phyloP scores from a whole-genome alignment of 2,113 vertebrate species.

The Nycticorax nycticorax region DNA sequence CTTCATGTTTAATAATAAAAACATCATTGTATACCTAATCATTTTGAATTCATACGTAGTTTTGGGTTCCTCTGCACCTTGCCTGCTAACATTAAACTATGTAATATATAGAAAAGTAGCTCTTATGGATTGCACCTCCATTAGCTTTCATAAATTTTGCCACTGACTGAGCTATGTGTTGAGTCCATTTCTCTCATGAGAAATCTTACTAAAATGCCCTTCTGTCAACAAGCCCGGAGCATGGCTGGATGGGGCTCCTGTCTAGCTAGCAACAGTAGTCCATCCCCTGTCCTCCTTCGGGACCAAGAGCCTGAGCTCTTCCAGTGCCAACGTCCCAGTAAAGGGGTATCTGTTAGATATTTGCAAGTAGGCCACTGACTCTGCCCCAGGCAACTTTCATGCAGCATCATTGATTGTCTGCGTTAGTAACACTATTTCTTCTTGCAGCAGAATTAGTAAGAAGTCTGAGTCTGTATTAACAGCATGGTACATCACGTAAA shows the following conservation, averaged over 20 bases:
- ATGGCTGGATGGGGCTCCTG: background rate
- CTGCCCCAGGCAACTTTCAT: background rate
- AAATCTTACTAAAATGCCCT: background rate
- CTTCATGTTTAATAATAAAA: background rate
- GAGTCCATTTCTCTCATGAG: background rate
- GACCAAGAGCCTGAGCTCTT: background rate
- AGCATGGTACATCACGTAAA: background rate
- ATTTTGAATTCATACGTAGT: background rate
- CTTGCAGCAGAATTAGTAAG: background rate
- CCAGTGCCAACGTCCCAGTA: too few species aligned
- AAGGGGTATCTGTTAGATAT: background rate
- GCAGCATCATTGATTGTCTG: fast-evolving
- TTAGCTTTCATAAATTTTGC: background rate
- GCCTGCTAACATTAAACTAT: background rate
- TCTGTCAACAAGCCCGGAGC: background rate
- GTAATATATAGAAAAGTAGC: background rate
- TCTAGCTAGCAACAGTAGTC: background rate
- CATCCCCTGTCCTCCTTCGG: background rate
- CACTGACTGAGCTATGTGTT: background rate
- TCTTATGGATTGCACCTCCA: background rate
- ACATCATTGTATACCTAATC: background rate
- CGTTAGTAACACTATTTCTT: background rate
- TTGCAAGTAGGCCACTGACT: background rate
- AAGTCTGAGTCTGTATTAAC: background rate
- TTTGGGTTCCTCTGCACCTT: background rate